Evolutionary conservation across 2,888 invertebrate species (phyloP), one percentile per base, ranked within the genome.

Genomic region (Rhingia campestris): DNA sequence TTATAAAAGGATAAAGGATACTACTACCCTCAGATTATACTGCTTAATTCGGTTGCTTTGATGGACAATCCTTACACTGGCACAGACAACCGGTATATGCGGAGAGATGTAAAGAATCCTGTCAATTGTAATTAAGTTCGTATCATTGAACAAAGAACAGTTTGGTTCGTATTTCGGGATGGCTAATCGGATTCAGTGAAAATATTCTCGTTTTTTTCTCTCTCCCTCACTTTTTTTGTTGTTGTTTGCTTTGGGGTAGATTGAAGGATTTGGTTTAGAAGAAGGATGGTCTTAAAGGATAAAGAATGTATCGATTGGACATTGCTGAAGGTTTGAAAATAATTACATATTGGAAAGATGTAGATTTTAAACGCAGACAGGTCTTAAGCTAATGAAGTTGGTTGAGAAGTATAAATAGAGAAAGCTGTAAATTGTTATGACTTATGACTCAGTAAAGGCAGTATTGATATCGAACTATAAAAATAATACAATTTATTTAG

Each of bases 111-210:
- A 58, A 51, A 14, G 75, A 75, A 75, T 66, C 75, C 75, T 66
- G 75, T 75, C 75, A 75, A 75, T 66, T 75, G 74, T 75, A 75
- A 75, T 75, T 75, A 75, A 75, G 66, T 75, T 75, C 75, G 66
- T 75, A 75, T 66, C 75, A 58, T 43, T 67, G 75, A 33, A 75
- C 75, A 67, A 66, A 75, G 75, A 66, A 49, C 58, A 22, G 51
- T 49, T 73, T 59, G 58, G 59, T 75, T 51, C 58, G 58, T 59
- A 66, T 64, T 58, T 51, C 43, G 10, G 39, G 51, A 66, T 56
- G 58, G 75, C 66, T 75, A 75, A 75, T 75, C 75, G 66, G 75
- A 75, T 75, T 66, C 39, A 58, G 54, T 14, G 72, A 53, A 49
- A 58, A 35, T 4, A n/a, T 39, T 75, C 58, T 66, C 12, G 45